These are phyloP conservation scores for Lasius fuliginosus DNA, from an alignment of 2,888 invertebrate species.

Conservation along the genomic window DNA sequence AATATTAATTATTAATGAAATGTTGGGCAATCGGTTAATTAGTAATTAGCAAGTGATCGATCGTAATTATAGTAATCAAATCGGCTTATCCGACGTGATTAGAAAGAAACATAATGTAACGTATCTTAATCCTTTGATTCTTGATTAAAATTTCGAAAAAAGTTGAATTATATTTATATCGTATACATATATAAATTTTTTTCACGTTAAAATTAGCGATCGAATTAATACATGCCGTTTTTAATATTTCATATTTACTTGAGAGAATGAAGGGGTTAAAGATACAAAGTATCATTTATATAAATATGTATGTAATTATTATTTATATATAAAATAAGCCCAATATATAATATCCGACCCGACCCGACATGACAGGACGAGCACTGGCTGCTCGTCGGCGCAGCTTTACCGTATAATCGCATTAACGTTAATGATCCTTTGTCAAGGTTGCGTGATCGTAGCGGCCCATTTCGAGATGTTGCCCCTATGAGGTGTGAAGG, in stretches of 20 bases:
- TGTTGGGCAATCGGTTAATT: slow-evolving; percentile 23
- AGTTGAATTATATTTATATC: slow-evolving; percentile 5
- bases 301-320: slow-evolving; percentile 15
- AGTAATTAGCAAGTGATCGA: slow-evolving; percentile 4
- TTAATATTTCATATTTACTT: slow-evolving; percentile 6
- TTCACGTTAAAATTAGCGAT: not conserved
- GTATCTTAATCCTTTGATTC: not conserved
- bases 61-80: not conserved
- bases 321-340: slow-evolving; percentile 5
- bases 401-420: slow-evolving; percentile 14
- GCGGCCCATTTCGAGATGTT: slow-evolving; percentile 44
- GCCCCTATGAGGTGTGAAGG: not conserved
- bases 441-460: slow-evolving; percentile 31
- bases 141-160: not conserved
- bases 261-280: not conserved
- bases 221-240: not conserved
- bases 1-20: slow-evolving; percentile 8
- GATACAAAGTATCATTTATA: slow-evolving; percentile 24
- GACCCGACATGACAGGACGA: not conserved
- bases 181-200: not conserved
- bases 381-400: not conserved
- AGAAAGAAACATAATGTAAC: not conserved
- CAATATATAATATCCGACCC: not conserved
- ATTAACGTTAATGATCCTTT: slow-evolving; percentile 24
- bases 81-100: not conserved